A percentile compares a stretch with the other conserved stretches of the same genome.
phyloP scores from a whole-genome alignment of 53 echinoderm and acorn worm species.

The Henricia sp. region DNA sequence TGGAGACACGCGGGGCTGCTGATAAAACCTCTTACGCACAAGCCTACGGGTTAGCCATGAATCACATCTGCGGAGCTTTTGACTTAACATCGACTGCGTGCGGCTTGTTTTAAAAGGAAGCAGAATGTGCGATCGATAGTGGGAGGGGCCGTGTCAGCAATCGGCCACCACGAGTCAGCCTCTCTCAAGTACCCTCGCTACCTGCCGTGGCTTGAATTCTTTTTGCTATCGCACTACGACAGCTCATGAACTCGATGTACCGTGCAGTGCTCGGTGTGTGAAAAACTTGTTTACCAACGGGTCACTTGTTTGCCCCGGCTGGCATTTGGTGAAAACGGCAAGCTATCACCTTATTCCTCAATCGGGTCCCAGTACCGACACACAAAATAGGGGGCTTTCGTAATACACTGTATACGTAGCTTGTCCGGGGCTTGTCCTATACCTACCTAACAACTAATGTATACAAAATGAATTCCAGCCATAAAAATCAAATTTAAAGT shows the following conservation, averaged over 20 bases:
- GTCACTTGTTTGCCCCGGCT: background rate
- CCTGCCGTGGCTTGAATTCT: background rate
- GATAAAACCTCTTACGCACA: background rate
- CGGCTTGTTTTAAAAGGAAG: slow-evolving; percentile 24
- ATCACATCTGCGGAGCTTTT: slow-evolving; percentile 21
- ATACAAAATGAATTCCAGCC: too few species aligned
- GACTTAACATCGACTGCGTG: slow-evolving; percentile 12
- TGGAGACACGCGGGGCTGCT: background rate
- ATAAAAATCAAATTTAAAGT: too few species aligned
- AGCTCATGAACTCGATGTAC: slow-evolving; percentile 4
- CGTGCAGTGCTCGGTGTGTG: background rate
- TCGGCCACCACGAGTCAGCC: background rate
- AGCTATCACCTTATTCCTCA: too few species aligned
- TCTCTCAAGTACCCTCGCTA: background rate
- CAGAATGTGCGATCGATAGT: slow-evolving; percentile 40
- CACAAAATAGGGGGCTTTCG: too few species aligned
- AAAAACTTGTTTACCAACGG: background rate
- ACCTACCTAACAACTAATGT: too few species aligned
- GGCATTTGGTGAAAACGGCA: too few species aligned
- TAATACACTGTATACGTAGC: too few species aligned
- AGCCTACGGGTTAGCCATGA: background rate
- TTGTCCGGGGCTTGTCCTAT: too few species aligned
- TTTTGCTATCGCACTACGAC: slow-evolving; percentile 19
- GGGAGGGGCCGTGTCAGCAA: slow-evolving; percentile 20
- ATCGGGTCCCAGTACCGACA: too few species aligned